A percentile compares a stretch with the other conserved stretches of the same genome.
These are phyloP conservation scores for Apteryx owenii DNA, from an alignment of 2,113 vertebrate species.

Conservation along the genomic window DNA sequence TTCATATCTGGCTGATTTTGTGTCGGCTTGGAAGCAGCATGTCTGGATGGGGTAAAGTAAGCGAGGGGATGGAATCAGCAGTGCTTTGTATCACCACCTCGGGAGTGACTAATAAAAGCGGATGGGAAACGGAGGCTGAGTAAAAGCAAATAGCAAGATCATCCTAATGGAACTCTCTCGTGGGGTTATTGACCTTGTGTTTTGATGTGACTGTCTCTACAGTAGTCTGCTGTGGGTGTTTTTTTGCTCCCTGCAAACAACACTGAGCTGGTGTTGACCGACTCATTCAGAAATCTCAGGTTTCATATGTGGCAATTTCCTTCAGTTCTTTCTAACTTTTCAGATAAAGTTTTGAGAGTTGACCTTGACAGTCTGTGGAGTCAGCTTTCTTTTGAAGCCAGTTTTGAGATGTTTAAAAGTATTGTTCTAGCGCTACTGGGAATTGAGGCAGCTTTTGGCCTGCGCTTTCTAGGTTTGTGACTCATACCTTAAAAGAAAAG, in stretches of 20 bases:
- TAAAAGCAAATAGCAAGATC: background rate
- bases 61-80: background rate
- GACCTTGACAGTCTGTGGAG: background rate
- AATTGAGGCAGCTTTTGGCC: background rate
- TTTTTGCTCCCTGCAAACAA: background rate
- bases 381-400: background rate
- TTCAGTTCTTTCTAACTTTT: background rate
- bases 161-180: background rate
- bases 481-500: background rate
- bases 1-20: background rate
- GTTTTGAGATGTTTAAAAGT: background rate
- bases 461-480: background rate
- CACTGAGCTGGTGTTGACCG: background rate
- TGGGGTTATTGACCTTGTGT: background rate
- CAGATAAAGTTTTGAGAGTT: background rate
- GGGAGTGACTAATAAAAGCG: background rate
- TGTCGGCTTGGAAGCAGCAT: background rate
- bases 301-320: background rate
- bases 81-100: accelerated
- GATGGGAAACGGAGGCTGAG: background rate
- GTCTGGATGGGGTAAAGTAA: background rate
- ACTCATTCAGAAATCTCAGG: background rate
- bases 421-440: background rate
- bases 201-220: background rate
- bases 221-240: background rate